Base-by-base conservation (phyloP, 2,888 invertebrate species). In the Mongoloraphidia duomilia region DNA sequence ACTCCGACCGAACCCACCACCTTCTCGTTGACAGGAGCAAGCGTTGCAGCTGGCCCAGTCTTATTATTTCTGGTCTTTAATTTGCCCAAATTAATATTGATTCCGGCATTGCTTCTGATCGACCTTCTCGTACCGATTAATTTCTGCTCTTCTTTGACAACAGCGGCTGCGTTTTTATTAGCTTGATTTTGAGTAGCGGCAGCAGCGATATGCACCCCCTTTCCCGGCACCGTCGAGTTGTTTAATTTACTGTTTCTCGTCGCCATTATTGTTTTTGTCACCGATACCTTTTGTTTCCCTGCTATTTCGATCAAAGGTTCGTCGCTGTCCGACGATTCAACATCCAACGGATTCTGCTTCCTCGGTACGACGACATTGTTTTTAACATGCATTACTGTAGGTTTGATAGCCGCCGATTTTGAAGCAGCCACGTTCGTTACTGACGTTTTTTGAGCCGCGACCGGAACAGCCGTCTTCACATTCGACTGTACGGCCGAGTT, bases 271-370 rank as follows among this genome's bases (percentile, higher is more conserved):
- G 62, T 58, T 62, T 69, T 70, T 56, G 84, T 71, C 66, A 82
- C 77, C 3, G 26, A 26, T 6, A 26, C 26, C 6, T 26, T 26
- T 6, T 26, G 26, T 69, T 85, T 76, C 57, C 81, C 79, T 12
- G 75, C 73, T 46, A 77, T 71, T 60, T 82, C 81, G 55, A 84
- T 83, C 51, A 87, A 70, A 49, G 86, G 86, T 67, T 88, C 87
- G 64, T 88, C 88, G 54, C 81, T 82, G 61, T 88, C 88, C 46
- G 86, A 86, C 50, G 79, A 79, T 60, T 79, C 79, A 39, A 80
- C 79, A 58, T 85, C 85, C 61, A 79, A 78, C 58, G 73, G 70
- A 58, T 57, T 57, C 48, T 59, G 59, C 51, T 56, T 59, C 14
- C 47, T 50, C 46, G 36, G 44, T 41, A 12, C 47, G 47, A 10